Evolutionary conservation across 2,888 invertebrate species (phyloP).

Genomic region (Rhyacophila evoluta): DNA sequence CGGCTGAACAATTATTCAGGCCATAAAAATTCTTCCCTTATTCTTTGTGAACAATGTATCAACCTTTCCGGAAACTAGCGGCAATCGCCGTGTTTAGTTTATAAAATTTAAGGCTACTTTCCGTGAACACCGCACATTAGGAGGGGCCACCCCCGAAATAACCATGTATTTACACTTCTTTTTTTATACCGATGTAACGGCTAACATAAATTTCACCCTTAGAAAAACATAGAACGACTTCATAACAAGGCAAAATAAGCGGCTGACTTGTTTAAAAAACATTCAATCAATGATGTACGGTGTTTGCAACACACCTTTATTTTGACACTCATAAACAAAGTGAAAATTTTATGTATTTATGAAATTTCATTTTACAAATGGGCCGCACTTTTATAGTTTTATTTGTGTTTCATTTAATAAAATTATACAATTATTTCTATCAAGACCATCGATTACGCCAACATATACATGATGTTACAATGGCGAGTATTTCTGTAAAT

Average conservation of each 20-base stretch:
- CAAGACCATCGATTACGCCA: no score
- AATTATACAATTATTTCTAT: no score
- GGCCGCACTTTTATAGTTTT: background rate
- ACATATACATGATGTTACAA: no score
- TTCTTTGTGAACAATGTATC: slow-evolving; percentile 37
- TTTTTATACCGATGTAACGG: slow-evolving; percentile 31
- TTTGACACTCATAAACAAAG: slow-evolving; percentile 33
- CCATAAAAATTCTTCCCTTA: slow-evolving; percentile 38
- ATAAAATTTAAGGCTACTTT: slow-evolving; percentile 52
- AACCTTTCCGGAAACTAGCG: slow-evolving; percentile 46
- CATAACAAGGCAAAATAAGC: slow-evolving; percentile 28
- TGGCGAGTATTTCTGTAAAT: no score
- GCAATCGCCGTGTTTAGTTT: slow-evolving; percentile 52
- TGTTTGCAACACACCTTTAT: slow-evolving; percentile 33
- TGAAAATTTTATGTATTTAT: slow-evolving; percentile 36
- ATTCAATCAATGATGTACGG: slow-evolving; percentile 43
- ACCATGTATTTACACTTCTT: slow-evolving; percentile 53
- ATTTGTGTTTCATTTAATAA: no score
- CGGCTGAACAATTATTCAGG: slow-evolving; percentile 2
- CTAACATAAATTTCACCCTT: slow-evolving; percentile 27
- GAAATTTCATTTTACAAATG: background rate
- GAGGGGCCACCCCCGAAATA: slow-evolving; percentile 41
- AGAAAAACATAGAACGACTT: slow-evolving; percentile 31
- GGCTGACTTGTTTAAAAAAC: slow-evolving; percentile 30
- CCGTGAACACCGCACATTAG: slow-evolving; percentile 51